These are phyloP conservation scores for Schizothorax lantsangensis DNA, from an alignment of 2,797 vertebrate species.

Conservation along the genomic window DNA sequence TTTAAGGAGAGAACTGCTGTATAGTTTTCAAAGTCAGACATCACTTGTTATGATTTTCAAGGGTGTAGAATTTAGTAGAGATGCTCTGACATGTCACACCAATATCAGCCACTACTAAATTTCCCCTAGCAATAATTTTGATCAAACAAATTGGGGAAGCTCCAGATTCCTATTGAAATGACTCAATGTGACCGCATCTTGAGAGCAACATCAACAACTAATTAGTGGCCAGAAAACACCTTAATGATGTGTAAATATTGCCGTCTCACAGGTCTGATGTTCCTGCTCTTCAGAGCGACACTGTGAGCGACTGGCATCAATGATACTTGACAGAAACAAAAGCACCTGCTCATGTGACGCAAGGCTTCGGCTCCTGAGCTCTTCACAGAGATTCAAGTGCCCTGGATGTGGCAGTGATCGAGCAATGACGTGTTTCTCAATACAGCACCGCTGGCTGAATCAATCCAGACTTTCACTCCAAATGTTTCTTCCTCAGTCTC, in stretches of 20 bases:
- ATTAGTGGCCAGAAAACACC: neutral
- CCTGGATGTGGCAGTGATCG: conserved; percentile 32
- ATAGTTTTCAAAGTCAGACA: no score
- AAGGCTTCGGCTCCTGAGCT: neutral
- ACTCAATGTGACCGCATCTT: neutral
- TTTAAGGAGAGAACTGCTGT: no score
- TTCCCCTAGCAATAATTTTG: neutral
- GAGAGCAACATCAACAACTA: neutral
- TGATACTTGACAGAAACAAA: conserved; percentile 7
- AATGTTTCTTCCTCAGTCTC: conserved; percentile 2
- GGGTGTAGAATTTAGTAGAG: no score
- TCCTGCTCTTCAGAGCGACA: no score
- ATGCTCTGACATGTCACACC: neutral
- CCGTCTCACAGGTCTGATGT: neutral
- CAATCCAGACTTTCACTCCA: neutral
- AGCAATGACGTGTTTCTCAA: conserved; percentile 17
- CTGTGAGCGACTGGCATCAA: neutral
- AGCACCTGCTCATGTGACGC: conserved; percentile 6
- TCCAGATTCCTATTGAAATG: neutral
- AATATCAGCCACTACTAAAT: neutral
- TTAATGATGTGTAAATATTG: neutral
- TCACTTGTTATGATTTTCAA: no score
- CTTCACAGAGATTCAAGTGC: conserved; percentile 22
- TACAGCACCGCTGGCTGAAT: neutral
- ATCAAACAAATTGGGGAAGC: neutral